phyloP scores from a whole-genome alignment of 2,113 vertebrate species.

The Pygoscelis antarcticus region DNA sequence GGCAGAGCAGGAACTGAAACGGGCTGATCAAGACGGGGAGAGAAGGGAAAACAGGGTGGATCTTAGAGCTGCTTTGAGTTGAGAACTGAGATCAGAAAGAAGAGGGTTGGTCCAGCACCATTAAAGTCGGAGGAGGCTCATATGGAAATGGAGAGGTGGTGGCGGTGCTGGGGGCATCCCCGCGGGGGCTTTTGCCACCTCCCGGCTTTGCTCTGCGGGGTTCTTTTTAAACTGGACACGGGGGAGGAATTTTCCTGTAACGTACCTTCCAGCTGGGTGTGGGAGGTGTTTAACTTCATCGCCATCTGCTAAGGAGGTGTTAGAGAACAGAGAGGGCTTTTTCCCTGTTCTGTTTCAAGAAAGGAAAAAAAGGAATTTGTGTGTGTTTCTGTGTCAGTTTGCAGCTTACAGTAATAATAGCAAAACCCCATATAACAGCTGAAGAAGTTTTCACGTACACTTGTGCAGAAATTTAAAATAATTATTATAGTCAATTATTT shows the following conservation, averaged over 20 bases:
- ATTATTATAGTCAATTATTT: neutral
- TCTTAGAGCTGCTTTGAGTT: neutral
- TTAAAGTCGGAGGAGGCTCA: neutral
- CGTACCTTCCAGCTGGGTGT: neutral
- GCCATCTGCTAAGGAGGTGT: constrained; percentile 36
- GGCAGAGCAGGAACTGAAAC: accelerated
- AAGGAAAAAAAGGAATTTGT: neutral
- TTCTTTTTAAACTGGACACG: neutral
- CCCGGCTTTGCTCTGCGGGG: neutral
- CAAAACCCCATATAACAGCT: neutral
- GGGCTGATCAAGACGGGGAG: accelerated
- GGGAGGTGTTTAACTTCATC: constrained; percentile 12
- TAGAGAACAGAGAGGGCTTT: neutral
- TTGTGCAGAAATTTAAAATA: neutral
- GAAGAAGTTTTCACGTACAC: neutral
- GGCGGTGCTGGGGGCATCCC: neutral
- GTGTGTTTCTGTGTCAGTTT: neutral
- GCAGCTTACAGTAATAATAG: neutral
- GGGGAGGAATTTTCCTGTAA: neutral
- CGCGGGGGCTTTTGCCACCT: neutral
- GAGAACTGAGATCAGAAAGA: accelerated
- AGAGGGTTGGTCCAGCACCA: neutral
- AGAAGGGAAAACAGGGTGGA: accelerated
- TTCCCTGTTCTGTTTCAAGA: constrained; percentile 7
- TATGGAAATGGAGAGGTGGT: accelerated